A percentile compares a stretch with the other conserved stretches of the same genome.
Conservation (phyloP, 2,888 invertebrate species). For the Pristionchus arcanus region DNA sequence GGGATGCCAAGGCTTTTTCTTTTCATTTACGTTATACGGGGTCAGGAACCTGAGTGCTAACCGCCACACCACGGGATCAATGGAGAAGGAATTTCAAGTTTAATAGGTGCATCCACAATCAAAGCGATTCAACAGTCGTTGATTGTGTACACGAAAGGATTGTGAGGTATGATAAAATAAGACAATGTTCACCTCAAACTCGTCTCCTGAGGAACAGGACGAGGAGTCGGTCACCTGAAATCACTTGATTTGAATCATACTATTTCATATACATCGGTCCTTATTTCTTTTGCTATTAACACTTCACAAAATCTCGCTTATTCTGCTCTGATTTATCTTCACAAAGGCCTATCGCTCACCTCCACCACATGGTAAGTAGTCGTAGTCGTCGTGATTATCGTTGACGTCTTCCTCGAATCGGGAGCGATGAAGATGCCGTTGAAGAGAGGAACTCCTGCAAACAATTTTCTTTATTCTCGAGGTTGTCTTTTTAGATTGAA, state of each 20-base stretch:
- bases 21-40: too few species aligned
- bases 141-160: too few species aligned
- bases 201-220: conserved; percentile 41
- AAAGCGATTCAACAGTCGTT: too few species aligned
- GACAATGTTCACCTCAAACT: conserved; percentile 39
- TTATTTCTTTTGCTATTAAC: not conserved
- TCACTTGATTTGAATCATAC: not conserved
- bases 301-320: too few species aligned
- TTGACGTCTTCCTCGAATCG: conserved; percentile 75
- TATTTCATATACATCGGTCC: not conserved
- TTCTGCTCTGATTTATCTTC: too few species aligned
- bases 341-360: conserved; percentile 54
- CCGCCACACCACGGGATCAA: too few species aligned
- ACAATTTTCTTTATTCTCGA: not conserved
- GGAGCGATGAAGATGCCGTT: conserved; percentile 69
- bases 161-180: too few species aligned
- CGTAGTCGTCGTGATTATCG: conserved; percentile 78
- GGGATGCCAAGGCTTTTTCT: too few species aligned
- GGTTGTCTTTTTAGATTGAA: too few species aligned
- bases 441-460: conserved; percentile 71
- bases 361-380: conserved; percentile 74
- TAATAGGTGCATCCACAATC: too few species aligned
- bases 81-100: too few species aligned
- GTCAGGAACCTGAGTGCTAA: too few species aligned
- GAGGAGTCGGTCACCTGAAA: conserved; percentile 51